Percentiles rank a stretch among this genome's conserved stretches.
Conservation (phyloP, 2,797 vertebrate genomes). For the Cichlasoma orientale region DNA sequence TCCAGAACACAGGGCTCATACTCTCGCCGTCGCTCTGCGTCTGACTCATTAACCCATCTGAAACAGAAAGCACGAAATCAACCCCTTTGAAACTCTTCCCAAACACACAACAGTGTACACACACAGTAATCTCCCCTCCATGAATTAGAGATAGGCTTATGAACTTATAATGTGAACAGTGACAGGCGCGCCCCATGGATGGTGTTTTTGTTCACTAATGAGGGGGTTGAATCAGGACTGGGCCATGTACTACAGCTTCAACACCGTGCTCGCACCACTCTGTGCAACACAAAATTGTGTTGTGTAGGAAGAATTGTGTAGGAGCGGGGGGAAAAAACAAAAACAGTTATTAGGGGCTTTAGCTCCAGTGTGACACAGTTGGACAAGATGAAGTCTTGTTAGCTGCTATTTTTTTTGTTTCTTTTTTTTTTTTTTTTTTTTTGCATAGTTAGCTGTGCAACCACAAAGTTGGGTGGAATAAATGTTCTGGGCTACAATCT, state of each 20-base stretch:
- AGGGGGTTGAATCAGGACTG: constrained; percentile 56
- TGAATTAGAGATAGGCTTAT: constrained; percentile 73
- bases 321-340: background rate
- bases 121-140: constrained; percentile 49
- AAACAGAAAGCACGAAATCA: constrained; percentile 40
- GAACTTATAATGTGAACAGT: constrained; percentile 71
- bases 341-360: constrained; percentile 36
- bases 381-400: constrained; percentile 47
- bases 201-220: constrained; percentile 68
- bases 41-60: constrained; percentile 66
- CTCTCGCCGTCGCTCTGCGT: constrained; percentile 27
- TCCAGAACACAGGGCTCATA: constrained; percentile 9
- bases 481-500: background rate
- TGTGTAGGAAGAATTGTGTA: constrained; percentile 46
- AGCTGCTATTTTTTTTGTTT: constrained; percentile 5
- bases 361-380: constrained; percentile 26
- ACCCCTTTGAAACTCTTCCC: constrained; percentile 56
- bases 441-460: constrained; percentile 14
- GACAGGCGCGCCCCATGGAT: constrained; percentile 63
- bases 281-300: constrained; percentile 13
- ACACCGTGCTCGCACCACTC: constrained; percentile 32
- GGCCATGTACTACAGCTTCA: constrained; percentile 58
- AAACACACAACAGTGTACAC: constrained; percentile 41
- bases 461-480: background rate
- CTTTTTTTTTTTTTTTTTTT: constrained; percentile 13